Evolutionary conservation across 2,888 invertebrate genomes (phyloP).

Genomic region (Pollenia griseotomentosa): DNA sequence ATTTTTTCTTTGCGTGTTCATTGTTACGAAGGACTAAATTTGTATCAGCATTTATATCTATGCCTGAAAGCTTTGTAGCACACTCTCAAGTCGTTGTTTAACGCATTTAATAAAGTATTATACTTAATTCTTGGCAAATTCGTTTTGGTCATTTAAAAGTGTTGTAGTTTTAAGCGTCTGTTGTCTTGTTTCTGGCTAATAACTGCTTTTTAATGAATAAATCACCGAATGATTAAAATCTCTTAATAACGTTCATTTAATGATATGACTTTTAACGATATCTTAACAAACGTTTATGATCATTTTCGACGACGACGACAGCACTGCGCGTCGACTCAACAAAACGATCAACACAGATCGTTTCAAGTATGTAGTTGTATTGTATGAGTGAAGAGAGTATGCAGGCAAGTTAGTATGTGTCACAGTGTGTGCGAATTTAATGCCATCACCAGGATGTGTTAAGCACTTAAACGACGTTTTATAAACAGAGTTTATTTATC

Average conservation of each 20-base stretch:
- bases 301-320: slow-evolving; percentile 21
- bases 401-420: not conserved
- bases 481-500: slow-evolving; percentile 61
- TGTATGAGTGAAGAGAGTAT: not conserved
- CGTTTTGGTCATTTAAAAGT: slow-evolving; percentile 72
- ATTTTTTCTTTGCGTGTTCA: too few species aligned
- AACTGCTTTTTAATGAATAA: slow-evolving; percentile 84
- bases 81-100: slow-evolving; percentile 21
- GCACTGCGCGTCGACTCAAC: not conserved
- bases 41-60: too few species aligned
- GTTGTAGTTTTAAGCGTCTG: slow-evolving; percentile 75
- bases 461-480: slow-evolving; percentile 66
- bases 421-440: slow-evolving; percentile 25
- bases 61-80: slow-evolving; percentile 8
- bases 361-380: too few species aligned
- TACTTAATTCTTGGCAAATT: slow-evolving; percentile 63
- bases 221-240: slow-evolving; percentile 84
- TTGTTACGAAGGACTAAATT: too few species aligned
- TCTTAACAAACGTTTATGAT: slow-evolving; percentile 69
- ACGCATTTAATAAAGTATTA: slow-evolving; percentile 18
- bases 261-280: slow-evolving; percentile 73
- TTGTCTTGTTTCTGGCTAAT: slow-evolving; percentile 81
- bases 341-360: not conserved
- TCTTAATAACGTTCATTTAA: slow-evolving; percentile 81
- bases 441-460: slow-evolving; percentile 68